Evolutionary conservation across 2,888 invertebrate species (phyloP), one percentile per base, ranked within the genome.

Genomic region (Galerucella nymphaeae): DNA sequence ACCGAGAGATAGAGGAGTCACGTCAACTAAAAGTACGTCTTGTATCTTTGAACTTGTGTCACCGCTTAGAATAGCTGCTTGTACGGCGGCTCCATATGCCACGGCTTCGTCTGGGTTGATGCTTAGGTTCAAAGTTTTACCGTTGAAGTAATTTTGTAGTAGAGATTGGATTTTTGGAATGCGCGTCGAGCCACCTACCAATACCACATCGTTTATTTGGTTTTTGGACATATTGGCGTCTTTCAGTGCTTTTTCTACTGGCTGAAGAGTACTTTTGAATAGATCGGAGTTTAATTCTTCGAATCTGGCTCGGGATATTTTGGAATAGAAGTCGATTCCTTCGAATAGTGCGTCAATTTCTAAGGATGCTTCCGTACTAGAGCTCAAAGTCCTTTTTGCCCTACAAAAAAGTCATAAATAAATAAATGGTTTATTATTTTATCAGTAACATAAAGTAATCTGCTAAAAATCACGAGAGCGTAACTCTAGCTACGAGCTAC

Each of bases 131-230:
- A 86, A 71, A n/a, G 80, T 62, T 76, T 85, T 85, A 4, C 90
- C 93, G 78, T 90, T 90, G 89, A 94, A 94, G 88, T 91, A 94
- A 88, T 83, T 92, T 89, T 58, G 94, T 92, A 4, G 94, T 94
- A 1, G 95, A 89, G 83, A 91, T 57, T 94, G 94, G 53, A 94
- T 91, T 84, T 94, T 94, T 0, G 94, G 94, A 70, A 94, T 94
- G 73, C 94, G 90, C 0, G 93, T 94, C 0, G 94, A 94, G 23
- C 94, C 95, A 14, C 95, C 95, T 50, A 95, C 95, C 42, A 95
- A 87, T 0, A 95, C 94, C 2, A 95, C 91, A 80, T 95, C 94
- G 83, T 94, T 90, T 75, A 95, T 93, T 76, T 90, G 88, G 50
- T 88, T 87, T 83, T 95, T 94, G 86, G 94, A 94, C 86, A 95